Conservation (phyloP, 2,888 invertebrate genomes). For the Orchesella flavescens region DNA sequence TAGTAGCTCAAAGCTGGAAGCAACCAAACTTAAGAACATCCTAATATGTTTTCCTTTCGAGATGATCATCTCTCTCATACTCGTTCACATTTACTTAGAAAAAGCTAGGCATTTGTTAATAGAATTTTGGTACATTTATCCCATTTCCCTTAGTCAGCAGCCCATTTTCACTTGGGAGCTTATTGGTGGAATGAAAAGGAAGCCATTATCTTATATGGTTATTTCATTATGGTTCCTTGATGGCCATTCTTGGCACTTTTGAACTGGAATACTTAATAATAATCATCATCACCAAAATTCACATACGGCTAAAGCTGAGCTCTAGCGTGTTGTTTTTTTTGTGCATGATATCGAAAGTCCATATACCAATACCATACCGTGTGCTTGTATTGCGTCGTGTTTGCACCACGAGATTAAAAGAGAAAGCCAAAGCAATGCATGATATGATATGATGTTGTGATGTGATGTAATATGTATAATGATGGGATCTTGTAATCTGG, state of each 20-base stretch:
- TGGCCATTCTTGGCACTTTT: constrained; percentile 25
- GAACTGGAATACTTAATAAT: constrained; percentile 7
- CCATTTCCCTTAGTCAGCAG: not conserved
- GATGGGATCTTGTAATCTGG: not conserved
- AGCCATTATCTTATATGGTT: constrained; percentile 45
- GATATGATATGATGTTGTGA: not conserved
- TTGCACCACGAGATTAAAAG: not conserved
- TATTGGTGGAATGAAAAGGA: constrained; percentile 4
- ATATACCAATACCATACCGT: not conserved
- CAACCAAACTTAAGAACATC: not conserved
- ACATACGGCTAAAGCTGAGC: too few species aligned
- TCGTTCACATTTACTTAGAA: too few species aligned
- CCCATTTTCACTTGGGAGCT: not conserved
- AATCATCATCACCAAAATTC: not conserved
- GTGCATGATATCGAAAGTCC: not conserved
- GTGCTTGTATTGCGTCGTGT: not conserved
- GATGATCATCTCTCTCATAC: too few species aligned
- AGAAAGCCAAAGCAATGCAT: too few species aligned
- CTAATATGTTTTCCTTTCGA: not conserved
- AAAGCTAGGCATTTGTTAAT: constrained; percentile 18
- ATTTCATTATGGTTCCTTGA: constrained; percentile 36
- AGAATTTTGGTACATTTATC: not conserved
- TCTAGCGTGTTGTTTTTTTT: too few species aligned
- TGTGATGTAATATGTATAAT: not conserved
- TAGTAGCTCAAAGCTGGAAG: too few species aligned